Evolutionary conservation across 2,797 vertebrate genomes (phyloP), one percentile per base, ranked within the genome.

Genomic region (Gambelia wislizenii): DNA sequence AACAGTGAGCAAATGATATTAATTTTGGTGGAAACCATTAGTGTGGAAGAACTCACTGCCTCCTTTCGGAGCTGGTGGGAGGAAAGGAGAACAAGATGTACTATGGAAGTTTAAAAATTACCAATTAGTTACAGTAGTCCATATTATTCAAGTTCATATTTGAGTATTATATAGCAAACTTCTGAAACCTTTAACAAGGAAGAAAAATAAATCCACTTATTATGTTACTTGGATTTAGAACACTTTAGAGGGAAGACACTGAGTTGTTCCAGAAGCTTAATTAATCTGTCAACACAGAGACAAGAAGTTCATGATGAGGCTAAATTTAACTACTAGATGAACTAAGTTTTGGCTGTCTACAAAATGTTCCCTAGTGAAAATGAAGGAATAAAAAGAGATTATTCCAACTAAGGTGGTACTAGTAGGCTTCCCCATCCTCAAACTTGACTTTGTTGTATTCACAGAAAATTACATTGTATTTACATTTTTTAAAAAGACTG

Each of bases 221-320:
- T 89, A 91, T 72, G 39, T 20, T 88, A 61, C 86, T 87, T 92
- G 85, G 83, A 89, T 81, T 88, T 94, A 91, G 91, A 92, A 47
- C 89, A 67, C 3, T n/a, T 92, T 89, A 36, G 61, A 91, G 70
- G 92, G 92, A 85, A 25, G 83, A 91, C 74, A 75, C 76, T 91
- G 91, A 93, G 0, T 0, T 64, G 89, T 67, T 52, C 90, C 92
- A 89, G 92, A 49, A 6, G 84, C 1, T 25, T 52, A 72, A 70
- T 84, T 69, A 36, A 85, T 36, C 49, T 72, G n/a, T 27, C 42
- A 74, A 25, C 20, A 30, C n/a, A 42, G 13, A 91, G 70, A 77
- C 90, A 90, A 89, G 27, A 88, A 84, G 70, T 86, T 91, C 90
- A 94, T 25, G 39, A 75, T 69, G 30, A 90, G 83, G 86, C 83